A percentile compares a stretch with the other conserved stretches of the same genome.
phyloP scores from a whole-genome alignment of 2,113 vertebrate species.

The Physeter macrocephalus region DNA sequence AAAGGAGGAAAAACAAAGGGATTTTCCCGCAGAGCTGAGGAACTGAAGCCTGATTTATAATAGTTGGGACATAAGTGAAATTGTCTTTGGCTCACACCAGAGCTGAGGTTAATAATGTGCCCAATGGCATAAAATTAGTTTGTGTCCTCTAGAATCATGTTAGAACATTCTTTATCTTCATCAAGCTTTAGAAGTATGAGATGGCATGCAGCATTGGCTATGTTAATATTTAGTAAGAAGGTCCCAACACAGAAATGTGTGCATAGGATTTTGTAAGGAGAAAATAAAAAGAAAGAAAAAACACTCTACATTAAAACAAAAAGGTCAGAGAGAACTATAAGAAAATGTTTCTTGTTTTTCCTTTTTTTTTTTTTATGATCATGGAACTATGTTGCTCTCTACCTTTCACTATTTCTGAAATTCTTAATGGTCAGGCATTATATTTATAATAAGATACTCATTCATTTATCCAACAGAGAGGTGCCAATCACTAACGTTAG shows the following conservation, averaged over 20 bases:
- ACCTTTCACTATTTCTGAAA: background rate
- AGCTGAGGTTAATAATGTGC: background rate
- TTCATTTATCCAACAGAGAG: background rate
- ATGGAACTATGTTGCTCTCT: background rate
- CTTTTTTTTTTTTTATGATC: background rate
- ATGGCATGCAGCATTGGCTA: background rate
- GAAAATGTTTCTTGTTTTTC: background rate
- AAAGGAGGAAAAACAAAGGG: conserved; percentile 25
- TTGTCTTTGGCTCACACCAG: background rate
- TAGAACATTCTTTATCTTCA: background rate
- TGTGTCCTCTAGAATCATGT: background rate
- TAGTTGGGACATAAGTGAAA: background rate
- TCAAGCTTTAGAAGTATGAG: background rate
- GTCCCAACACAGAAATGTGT: background rate
- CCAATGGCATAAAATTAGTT: background rate
- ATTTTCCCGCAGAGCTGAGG: background rate
- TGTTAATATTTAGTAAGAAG: background rate
- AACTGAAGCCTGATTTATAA: background rate
- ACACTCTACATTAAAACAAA: background rate
- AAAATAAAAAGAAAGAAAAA: background rate
- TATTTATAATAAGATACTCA: background rate
- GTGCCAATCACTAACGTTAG: background rate
- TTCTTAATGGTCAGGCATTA: background rate
- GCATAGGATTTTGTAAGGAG: background rate
- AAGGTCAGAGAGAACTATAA: background rate